phyloP scores from a whole-genome alignment of 1,140 invertebrate genomes.

The Aplysia californica region DNA sequence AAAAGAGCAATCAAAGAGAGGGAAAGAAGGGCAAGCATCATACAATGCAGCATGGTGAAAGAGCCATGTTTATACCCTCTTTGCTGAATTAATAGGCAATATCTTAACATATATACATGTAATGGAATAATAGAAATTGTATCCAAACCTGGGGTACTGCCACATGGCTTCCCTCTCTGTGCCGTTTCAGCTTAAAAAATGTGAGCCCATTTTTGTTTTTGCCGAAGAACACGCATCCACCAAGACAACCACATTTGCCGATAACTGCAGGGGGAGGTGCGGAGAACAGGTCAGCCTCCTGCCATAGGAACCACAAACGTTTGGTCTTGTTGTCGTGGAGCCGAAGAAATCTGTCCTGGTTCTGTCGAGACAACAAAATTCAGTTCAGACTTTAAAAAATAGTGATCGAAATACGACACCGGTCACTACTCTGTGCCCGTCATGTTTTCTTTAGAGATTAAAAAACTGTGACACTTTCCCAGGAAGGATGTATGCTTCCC shows the following conservation, averaged over 20 bases:
- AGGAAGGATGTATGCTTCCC: too few relatives aligned
- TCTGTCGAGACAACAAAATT: conserved; percentile 12
- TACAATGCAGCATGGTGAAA: too few relatives aligned
- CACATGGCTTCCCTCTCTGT: conserved; percentile 42
- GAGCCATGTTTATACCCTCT: too few relatives aligned
- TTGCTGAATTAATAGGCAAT: too few relatives aligned
- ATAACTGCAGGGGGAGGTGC: conserved; percentile 67
- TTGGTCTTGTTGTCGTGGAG: conserved; percentile 89
- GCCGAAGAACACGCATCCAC: conserved; percentile 95
- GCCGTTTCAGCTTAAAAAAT: conserved; percentile 86
- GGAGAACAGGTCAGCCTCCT: conserved; percentile 72
- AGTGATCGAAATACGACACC: neutral
- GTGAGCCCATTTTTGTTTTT: conserved; percentile 79
- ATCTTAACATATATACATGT: too few relatives aligned
- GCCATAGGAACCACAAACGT: conserved; percentile 95
- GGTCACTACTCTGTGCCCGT: too few relatives aligned
- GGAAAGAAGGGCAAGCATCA: too few relatives aligned
- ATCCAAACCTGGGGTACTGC: conserved; percentile 55
- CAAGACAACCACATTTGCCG: conserved; percentile 93
- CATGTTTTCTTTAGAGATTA: too few relatives aligned
- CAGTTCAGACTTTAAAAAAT: neutral
- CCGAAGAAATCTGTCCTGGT: conserved; percentile 77
- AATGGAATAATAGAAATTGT: too few relatives aligned
- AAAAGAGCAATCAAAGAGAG: too few relatives aligned
- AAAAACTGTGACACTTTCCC: too few relatives aligned